Evolutionary conservation across 2,888 invertebrate species (phyloP).

Genomic region (Lathronympha strigana): DNA sequence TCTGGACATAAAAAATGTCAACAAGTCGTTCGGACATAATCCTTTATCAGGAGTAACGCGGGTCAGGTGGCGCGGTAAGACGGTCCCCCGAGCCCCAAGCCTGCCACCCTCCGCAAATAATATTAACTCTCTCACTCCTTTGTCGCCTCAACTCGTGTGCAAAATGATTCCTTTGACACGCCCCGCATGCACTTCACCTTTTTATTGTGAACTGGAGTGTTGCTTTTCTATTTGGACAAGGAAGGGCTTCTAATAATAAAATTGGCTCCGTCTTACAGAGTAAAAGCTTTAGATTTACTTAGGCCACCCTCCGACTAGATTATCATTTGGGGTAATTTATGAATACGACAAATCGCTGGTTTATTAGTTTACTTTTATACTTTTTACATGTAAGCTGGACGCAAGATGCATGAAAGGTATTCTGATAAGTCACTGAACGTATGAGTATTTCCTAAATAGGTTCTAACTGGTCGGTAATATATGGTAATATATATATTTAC

Average conservation of each 20-base stretch:
- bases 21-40: slow-evolving; percentile 60
- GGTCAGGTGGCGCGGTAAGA: slow-evolving; percentile 55
- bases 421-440: too few species aligned
- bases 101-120: slow-evolving; percentile 58
- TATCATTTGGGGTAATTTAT: neutral
- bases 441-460: too few species aligned
- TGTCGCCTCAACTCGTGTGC: slow-evolving; percentile 61
- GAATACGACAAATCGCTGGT: neutral
- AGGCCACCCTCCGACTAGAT: neutral
- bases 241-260: slow-evolving; percentile 36
- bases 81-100: slow-evolving; percentile 48
- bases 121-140: slow-evolving; percentile 68
- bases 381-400: neutral
- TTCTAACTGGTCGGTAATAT: too few species aligned
- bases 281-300: slow-evolving; percentile 23
- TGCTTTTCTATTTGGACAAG: slow-evolving; percentile 47
- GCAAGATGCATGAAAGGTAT: too few species aligned
- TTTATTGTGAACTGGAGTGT: slow-evolving; percentile 53
- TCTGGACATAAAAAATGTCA: slow-evolving; percentile 43
- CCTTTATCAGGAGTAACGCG: slow-evolving; percentile 54
- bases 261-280: slow-evolving; percentile 21
- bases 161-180: slow-evolving; percentile 67
- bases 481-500: too few species aligned
- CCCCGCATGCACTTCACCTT: slow-evolving; percentile 58
- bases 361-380: neutral